Evolutionary conservation across 1,140 invertebrate genomes (phyloP), one percentile per base, ranked within the genome.

Genomic region (Drosophila truncata): DNA sequence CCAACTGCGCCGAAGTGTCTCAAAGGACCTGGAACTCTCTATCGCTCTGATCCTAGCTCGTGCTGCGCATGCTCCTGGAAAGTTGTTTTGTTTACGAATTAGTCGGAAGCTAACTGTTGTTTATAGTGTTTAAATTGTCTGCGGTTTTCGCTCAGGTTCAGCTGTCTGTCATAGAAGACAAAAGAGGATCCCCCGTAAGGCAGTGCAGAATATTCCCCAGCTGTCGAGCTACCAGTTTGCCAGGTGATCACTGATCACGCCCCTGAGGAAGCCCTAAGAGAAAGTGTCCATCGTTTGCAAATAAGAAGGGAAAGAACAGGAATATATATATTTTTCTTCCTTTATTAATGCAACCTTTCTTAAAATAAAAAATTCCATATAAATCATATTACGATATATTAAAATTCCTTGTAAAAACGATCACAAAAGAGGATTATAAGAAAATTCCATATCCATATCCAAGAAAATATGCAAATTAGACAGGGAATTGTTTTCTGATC

Each of bases 21-120:
- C 64, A 25, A 29, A 67, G 71, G 66, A 69, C 41, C 33, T 18
- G 9, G 41, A 55, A 49, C 29, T 31, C 44, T 69, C 63, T 58
- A 46, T 31, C 46, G 2, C 59, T 31, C 46, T 44, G 55, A 20
- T 46, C 7, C 14, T 50, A 13, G 50, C 63, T 49, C 54, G 73
- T 76, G 59, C 76, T 83, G 60, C 49, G 58, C 31, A 9, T 31
- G 13, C 11, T 75, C 69, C 61, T 57, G 55, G 42, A 57, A 78
- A 61, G 37, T 65, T 63, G 76, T 70, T 83, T 83, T 87, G 79
- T 88, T 74, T 88, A 55, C 47, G 61, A 84, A 87, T 87, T 87
- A 87, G 77, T 78, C 66, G 59, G 47, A 64, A 80, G 58, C 78
- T 90, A 84, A 88, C 81, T 81, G 65, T 83, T 88, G 73, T 78